These are phyloP conservation scores for Aegotheles bennettii DNA, from an alignment of 2,113 vertebrate genomes.

Conservation along the genomic window DNA sequence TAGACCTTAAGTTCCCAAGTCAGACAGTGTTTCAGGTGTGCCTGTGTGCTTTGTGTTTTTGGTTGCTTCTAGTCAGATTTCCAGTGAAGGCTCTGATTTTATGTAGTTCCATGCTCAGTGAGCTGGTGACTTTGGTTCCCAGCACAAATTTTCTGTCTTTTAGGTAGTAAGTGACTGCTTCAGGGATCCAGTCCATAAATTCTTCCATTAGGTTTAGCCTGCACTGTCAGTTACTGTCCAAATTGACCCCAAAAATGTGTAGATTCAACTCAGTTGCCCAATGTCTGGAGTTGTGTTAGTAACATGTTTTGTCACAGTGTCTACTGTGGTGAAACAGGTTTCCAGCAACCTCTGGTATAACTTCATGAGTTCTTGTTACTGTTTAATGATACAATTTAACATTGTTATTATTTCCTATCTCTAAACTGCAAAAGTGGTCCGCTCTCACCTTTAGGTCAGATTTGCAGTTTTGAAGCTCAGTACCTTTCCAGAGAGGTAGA, in stretches of 20 bases:
- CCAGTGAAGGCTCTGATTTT: not conserved
- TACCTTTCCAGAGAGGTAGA: not conserved
- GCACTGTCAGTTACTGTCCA: not conserved
- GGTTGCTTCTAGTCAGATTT: not conserved
- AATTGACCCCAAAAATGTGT: not conserved
- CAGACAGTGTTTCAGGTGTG: not conserved
- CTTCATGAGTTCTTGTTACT: not conserved
- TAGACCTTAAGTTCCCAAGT: not conserved
- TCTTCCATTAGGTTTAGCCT: not conserved
- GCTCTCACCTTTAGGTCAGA: not conserved
- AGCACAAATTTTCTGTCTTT: not conserved
- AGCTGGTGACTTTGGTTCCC: not conserved
- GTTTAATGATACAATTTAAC: not conserved
- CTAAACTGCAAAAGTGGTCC: not conserved
- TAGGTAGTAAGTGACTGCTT: not conserved
- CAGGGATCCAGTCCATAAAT: not conserved
- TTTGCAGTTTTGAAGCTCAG: not conserved
- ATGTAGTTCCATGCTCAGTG: not conserved
- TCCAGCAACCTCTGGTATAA: not conserved
- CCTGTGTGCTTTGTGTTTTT: not conserved
- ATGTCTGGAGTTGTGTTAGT: not conserved
- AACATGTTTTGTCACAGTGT: not conserved
- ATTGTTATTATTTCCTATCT: not conserved
- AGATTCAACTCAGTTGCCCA: not conserved
- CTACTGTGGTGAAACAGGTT: not conserved